These are phyloP conservation scores for Augochlorella aurata DNA, from an alignment of 2,888 invertebrate genomes.

Conservation along the genomic window DNA sequence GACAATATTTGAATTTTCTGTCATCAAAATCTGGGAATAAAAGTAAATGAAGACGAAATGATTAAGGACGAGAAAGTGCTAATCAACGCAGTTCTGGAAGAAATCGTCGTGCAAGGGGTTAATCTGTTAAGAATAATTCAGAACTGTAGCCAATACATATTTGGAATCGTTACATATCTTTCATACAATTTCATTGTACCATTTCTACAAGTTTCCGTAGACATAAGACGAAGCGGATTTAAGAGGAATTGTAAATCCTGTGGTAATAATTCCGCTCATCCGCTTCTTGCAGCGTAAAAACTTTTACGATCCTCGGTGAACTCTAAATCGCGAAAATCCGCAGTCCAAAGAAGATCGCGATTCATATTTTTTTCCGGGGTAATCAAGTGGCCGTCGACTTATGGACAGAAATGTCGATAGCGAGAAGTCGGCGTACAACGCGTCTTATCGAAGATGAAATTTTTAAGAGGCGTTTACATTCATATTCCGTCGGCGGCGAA, in stretches of 20 bases:
- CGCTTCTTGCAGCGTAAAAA: not conserved
- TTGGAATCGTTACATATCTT: not conserved
- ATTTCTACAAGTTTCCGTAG: not conserved
- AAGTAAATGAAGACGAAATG: no score
- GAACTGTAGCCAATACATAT: not conserved
- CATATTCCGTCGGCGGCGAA: not conserved
- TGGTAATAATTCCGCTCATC: not conserved
- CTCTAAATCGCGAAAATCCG: not conserved
- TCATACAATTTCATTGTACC: not conserved
- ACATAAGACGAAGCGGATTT: not conserved
- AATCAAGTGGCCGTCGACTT: not conserved
- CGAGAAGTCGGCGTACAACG: not conserved
- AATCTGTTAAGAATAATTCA: not conserved
- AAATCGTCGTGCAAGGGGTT: no score
- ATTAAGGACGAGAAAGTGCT: no score
- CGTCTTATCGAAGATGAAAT: not conserved
- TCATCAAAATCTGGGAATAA: no score
- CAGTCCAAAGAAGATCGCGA: not conserved
- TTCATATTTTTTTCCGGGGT: not conserved
- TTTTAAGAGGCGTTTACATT: not conserved
- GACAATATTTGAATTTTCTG: no score
- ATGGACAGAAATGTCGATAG: constrained; percentile 6
- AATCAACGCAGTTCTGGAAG: no score
- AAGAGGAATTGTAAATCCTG: not conserved
- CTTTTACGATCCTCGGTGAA: not conserved